Conservation (phyloP, 2,113 vertebrate species). For the Pseudorhombus dupliciocellatus region DNA sequence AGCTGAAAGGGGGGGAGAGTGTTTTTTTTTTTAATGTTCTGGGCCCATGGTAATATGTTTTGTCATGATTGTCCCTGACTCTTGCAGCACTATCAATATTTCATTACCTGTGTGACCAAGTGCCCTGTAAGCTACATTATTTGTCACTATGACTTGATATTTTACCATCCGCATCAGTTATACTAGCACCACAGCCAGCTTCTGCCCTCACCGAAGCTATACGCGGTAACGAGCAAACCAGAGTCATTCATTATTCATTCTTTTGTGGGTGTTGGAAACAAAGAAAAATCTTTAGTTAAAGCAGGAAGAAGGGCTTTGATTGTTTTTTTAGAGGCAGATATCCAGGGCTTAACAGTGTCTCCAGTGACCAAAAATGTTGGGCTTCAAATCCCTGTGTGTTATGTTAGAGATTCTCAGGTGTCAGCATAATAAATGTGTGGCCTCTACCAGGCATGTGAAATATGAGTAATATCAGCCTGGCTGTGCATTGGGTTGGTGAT, state of each 20-base stretch:
- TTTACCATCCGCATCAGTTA: not conserved
- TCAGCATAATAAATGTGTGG: not conserved
- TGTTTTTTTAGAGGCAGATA: slow-evolving; percentile 44
- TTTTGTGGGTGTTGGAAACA: slow-evolving; percentile 1
- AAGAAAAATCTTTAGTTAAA: slow-evolving; percentile 4
- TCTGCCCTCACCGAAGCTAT: slow-evolving; percentile 1
- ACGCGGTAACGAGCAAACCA: slow-evolving; percentile 19
- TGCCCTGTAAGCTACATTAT: slow-evolving; percentile 34
- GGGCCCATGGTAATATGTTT: slow-evolving; percentile 42
- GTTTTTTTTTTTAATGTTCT: slow-evolving; percentile 54
- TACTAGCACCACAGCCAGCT: not conserved
- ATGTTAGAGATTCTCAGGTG: not conserved
- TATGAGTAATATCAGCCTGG: not conserved
- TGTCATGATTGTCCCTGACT: slow-evolving; percentile 55
- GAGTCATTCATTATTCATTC: slow-evolving; percentile 58
- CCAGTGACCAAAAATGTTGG: slow-evolving; percentile 31
- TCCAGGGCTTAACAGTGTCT: slow-evolving; percentile 54
- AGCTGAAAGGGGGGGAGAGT: slow-evolving; percentile 10
- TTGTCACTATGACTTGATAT: slow-evolving; percentile 17
- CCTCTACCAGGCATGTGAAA: not conserved
- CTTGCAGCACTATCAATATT: slow-evolving; percentile 49
- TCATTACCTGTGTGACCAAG: slow-evolving; percentile 55
- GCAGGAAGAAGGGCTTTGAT: slow-evolving; percentile 32
- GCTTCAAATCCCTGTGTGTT: slow-evolving; percentile 11
- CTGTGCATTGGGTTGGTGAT: not conserved